Conservation (phyloP, 2,113 vertebrate genomes). For the Corapipo altera region DNA sequence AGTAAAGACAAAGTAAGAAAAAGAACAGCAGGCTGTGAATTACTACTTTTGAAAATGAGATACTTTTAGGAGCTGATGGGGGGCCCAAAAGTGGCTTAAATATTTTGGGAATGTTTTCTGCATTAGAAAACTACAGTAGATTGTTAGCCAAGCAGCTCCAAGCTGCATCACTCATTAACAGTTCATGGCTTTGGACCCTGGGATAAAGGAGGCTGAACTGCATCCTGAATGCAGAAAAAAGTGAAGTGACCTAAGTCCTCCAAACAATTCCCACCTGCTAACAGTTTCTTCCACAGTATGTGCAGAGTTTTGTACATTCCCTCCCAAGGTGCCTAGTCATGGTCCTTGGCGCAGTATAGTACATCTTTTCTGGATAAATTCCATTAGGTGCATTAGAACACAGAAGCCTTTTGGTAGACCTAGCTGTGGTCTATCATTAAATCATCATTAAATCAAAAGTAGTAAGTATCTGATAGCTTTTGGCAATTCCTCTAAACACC, state of each 20-base stretch:
- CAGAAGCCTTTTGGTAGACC: background rate
- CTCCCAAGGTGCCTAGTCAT: background rate
- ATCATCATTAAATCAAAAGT: background rate
- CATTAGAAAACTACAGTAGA: background rate
- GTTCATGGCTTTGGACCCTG: background rate
- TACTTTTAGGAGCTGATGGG: background rate
- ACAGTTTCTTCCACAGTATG: background rate
- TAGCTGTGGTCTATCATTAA: background rate
- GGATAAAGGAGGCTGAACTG: background rate
- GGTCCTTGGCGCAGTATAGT: accelerated
- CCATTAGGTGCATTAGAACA: background rate
- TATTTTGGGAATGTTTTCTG: background rate
- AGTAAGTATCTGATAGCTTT: background rate
- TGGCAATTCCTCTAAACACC: background rate
- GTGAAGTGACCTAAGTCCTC: background rate
- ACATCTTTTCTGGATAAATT: background rate
- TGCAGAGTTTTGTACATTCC: background rate
- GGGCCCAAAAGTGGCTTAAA: background rate
- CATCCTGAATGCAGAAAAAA: background rate
- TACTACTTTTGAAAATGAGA: background rate
- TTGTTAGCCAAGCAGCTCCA: background rate
- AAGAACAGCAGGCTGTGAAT: background rate
- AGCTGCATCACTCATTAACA: background rate
- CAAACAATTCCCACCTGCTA: background rate
- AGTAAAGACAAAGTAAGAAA: background rate